Conservation (phyloP, 92 coral and sea anemone species). For the Nematostella vectensis region DNA sequence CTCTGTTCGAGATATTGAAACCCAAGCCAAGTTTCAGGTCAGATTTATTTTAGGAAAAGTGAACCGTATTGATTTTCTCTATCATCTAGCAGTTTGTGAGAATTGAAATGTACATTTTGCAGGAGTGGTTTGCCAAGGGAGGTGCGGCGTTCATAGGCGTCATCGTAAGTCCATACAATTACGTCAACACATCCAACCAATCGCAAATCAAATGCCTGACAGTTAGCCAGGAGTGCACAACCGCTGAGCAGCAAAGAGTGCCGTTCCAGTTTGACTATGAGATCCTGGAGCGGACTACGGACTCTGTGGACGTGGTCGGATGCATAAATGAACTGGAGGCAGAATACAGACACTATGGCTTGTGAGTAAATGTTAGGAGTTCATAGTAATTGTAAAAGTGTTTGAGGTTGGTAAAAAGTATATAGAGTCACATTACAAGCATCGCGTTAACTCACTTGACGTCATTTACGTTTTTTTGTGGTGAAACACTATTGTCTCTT, state of each 20-base stretch:
- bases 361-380: conserved; percentile 32
- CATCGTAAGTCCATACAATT: conserved; percentile 81
- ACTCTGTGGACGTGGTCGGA: conserved; percentile 31
- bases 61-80: not conserved
- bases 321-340: conserved; percentile 39
- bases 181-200: conserved; percentile 70
- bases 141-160: conserved; percentile 82
- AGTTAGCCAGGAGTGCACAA: conserved; percentile 70
- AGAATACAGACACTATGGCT: conserved; percentile 40
- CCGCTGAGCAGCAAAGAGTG: conserved; percentile 67
- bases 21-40: conserved; percentile 82
- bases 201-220: conserved; percentile 79
- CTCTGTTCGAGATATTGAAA: conserved; percentile 75
- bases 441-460: no score
- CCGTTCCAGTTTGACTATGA: conserved; percentile 80
- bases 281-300: conserved; percentile 26
- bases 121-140: conserved; percentile 90
- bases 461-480: no score
- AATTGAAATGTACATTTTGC: no score
- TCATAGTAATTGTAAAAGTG: not conserved
- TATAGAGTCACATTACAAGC: no score
- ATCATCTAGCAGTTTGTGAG: not conserved
- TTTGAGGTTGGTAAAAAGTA: not conserved
- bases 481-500: no score
- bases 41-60: not conserved